Percentiles rank a stretch among this genome's conserved stretches.
These are phyloP conservation scores for Leiothrix lutea DNA, from an alignment of 2,113 vertebrate species.

Conservation along the genomic window DNA sequence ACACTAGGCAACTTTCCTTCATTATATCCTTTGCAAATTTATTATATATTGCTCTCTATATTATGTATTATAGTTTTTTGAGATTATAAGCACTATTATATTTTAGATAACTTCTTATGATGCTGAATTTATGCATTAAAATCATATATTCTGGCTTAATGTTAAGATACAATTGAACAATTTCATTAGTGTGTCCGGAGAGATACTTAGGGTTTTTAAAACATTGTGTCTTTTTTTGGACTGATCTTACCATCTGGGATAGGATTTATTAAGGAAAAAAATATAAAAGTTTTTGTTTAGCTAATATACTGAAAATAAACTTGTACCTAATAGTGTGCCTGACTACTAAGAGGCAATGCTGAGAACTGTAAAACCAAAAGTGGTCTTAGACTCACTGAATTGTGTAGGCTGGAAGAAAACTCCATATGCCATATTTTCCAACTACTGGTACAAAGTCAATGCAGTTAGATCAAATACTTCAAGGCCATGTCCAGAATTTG, in stretches of 20 bases:
- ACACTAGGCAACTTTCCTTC: neutral
- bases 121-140: neutral
- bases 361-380: neutral
- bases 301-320: constrained; percentile 1
- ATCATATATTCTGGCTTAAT: neutral
- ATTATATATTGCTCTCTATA: neutral
- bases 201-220: neutral
- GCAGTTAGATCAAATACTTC: neutral
- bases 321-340: neutral
- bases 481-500: neutral
- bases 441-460: neutral
- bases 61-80: neutral
- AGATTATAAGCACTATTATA: neutral
- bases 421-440: neutral
- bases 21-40: neutral
- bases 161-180: neutral
- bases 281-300: neutral
- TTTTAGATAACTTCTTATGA: neutral
- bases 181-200: neutral
- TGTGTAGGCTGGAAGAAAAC: neutral
- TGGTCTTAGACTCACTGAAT: neutral
- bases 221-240: neutral
- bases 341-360: neutral
- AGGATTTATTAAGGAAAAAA: neutral
- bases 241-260: neutral